Percentiles rank a stretch among this genome's conserved stretches.
These are phyloP conservation scores for Alethe castanea DNA, from an alignment of 2,113 vertebrate genomes.

Conservation along the genomic window DNA sequence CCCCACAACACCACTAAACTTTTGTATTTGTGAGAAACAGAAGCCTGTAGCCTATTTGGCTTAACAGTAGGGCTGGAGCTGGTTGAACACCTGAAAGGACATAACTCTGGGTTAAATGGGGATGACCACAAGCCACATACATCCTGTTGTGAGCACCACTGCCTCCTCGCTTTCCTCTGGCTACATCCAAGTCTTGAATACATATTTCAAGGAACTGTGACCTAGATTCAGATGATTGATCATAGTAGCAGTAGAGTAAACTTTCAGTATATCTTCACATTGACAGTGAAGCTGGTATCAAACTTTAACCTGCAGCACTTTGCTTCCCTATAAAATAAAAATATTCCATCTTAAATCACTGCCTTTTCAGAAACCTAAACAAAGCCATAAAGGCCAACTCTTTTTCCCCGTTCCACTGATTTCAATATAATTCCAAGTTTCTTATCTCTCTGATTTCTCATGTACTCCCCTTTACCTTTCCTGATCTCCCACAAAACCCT, in stretches of 20 bases:
- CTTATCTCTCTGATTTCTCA: slow-evolving; percentile 5
- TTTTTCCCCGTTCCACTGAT: not conserved
- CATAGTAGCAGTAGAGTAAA: not conserved
- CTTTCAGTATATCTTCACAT: slow-evolving; percentile 12
- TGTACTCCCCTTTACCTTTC: slow-evolving; percentile 2
- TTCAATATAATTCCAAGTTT: not conserved
- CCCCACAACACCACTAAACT: not conserved
- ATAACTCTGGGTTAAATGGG: not conserved
- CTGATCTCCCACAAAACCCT: slow-evolving; percentile 2
- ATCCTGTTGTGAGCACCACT: not conserved
- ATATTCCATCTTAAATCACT: not conserved
- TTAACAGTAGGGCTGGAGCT: not conserved
- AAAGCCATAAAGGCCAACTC: not conserved
- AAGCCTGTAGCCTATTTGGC: not conserved
- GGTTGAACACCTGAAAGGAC: not conserved
- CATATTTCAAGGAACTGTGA: slow-evolving; percentile 5
- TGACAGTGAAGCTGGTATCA: not conserved
- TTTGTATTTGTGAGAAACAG: not conserved
- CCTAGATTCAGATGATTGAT: slow-evolving; percentile 23
- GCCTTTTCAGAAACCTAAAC: slow-evolving; percentile 4
- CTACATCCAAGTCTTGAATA: not conserved
- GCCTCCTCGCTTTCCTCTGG: not conserved
- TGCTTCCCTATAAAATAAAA: slow-evolving; percentile 27
- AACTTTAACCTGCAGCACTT: slow-evolving; percentile 25
- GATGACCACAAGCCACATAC: not conserved